Conservation (phyloP, 1,140 invertebrate species). For the Neoseiulus cucumeris region DNA sequence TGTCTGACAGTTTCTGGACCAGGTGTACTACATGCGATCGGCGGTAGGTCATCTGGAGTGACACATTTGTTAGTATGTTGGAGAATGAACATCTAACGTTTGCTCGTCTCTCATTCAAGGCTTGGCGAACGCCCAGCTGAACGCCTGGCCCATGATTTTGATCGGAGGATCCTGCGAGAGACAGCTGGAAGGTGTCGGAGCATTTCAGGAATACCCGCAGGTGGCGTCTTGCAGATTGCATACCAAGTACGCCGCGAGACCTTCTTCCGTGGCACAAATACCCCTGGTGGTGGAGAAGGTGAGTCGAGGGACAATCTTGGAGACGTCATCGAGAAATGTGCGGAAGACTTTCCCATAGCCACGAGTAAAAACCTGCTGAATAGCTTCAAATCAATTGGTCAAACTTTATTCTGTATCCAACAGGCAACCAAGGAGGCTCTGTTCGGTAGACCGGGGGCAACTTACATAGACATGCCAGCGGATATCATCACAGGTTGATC, state of each 20-base stretch:
- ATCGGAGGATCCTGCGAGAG: conserved; percentile 71
- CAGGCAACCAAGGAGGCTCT: conserved; percentile 55
- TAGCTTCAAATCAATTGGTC: too few species aligned
- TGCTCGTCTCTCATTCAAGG: not conserved
- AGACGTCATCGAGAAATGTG: too few species aligned
- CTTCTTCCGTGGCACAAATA: conserved; percentile 55
- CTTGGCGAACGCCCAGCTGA: conserved; percentile 87
- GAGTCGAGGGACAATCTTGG: conserved; percentile 9
- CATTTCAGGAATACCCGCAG: conserved; percentile 85
- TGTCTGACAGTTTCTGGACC: conserved; percentile 84
- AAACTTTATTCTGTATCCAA: conserved; percentile 10
- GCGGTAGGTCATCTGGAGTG: conserved; percentile 34
- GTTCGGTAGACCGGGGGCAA: conserved; percentile 65
- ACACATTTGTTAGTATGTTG: too few species aligned
- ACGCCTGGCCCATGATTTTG: conserved; percentile 82
- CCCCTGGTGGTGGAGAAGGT: conserved; percentile 73
- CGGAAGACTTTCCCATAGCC: too few species aligned
- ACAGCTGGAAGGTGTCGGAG: conserved; percentile 78
- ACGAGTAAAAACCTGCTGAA: too few species aligned
- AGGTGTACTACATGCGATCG: conserved; percentile 71
- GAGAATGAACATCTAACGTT: not conserved
- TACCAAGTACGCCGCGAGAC: conserved; percentile 72
- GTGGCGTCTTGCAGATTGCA: conserved; percentile 52
- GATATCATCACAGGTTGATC: conserved; percentile 47
- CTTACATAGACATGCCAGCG: conserved; percentile 74